A percentile compares a stretch with the other conserved stretches of the same genome.
These are phyloP conservation scores for Arenicola marina DNA, from an alignment of 2,888 invertebrate genomes.

Conservation along the genomic window DNA sequence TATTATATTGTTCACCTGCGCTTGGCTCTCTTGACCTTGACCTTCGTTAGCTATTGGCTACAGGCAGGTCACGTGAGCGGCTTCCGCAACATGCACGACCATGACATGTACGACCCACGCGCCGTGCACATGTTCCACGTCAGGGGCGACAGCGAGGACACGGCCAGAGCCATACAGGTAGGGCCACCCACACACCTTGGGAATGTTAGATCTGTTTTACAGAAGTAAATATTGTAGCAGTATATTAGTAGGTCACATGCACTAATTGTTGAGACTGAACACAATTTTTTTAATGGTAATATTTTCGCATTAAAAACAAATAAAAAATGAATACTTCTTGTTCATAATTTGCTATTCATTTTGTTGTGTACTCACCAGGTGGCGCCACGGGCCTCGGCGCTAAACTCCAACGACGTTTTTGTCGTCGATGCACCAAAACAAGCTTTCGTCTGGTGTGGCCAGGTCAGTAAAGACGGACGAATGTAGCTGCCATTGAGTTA, in stretches of 20 bases:
- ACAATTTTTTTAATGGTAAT: no score
- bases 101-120: constrained; percentile 54
- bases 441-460: constrained; percentile 83
- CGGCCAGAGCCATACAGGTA: constrained; percentile 75
- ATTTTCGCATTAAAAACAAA: no score
- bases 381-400: constrained; percentile 64
- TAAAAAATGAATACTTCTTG: neutral
- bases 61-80: constrained; percentile 50
- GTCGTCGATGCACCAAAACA: constrained; percentile 70
- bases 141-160: constrained; percentile 74
- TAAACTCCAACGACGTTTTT: constrained; percentile 81
- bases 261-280: no score
- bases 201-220: no score
- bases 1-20: no score
- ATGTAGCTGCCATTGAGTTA: no score
- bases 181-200: no score
- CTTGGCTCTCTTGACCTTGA: no score
- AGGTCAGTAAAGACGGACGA: no score
- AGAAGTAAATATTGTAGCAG: no score
- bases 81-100: constrained; percentile 62
- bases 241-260: neutral
- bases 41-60: neutral
- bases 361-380: constrained; percentile 38
- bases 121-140: constrained; percentile 74
- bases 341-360: neutral